These are phyloP conservation scores for Aradophagus sp. DNA, from an alignment of 1,140 invertebrate genomes.

Conservation along the genomic window DNA sequence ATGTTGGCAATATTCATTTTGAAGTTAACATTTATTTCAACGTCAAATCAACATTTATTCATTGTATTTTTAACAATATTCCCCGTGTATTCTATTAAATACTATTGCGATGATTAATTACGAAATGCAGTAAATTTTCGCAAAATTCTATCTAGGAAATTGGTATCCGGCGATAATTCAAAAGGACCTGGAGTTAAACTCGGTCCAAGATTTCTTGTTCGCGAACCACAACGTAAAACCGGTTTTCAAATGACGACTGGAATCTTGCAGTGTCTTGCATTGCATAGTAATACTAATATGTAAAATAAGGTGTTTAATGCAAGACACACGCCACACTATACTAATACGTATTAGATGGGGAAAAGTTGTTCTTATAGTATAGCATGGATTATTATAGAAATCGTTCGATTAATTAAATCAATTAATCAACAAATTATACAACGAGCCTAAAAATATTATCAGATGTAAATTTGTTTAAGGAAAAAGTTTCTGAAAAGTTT, in stretches of 20 bases:
- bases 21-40: too few species aligned
- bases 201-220: slow-evolving; percentile 35
- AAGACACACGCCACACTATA: slow-evolving; percentile 17
- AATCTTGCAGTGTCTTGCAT: slow-evolving; percentile 41
- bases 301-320: slow-evolving; percentile 41
- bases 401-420: slow-evolving; percentile 9
- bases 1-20: too few species aligned
- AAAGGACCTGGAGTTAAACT: slow-evolving; percentile 41
- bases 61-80: too few species aligned
- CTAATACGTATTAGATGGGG: slow-evolving; percentile 21
- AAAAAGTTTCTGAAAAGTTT: too few species aligned
- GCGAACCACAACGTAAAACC: slow-evolving; percentile 37
- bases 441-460: too few species aligned
- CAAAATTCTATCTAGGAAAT: slow-evolving; percentile 20
- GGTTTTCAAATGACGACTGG: slow-evolving; percentile 53
- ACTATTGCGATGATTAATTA: too few species aligned
- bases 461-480: too few species aligned
- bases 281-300: slow-evolving; percentile 44
- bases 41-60: too few species aligned
- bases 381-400: too few species aligned
- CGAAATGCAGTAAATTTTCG: slow-evolving; percentile 7
- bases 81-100: too few species aligned
- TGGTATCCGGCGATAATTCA: slow-evolving; percentile 13
- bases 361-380: too few species aligned
- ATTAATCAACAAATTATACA: not conserved